Conservation (phyloP, 2,113 vertebrate genomes). For the Thryonomys swinderianus region DNA sequence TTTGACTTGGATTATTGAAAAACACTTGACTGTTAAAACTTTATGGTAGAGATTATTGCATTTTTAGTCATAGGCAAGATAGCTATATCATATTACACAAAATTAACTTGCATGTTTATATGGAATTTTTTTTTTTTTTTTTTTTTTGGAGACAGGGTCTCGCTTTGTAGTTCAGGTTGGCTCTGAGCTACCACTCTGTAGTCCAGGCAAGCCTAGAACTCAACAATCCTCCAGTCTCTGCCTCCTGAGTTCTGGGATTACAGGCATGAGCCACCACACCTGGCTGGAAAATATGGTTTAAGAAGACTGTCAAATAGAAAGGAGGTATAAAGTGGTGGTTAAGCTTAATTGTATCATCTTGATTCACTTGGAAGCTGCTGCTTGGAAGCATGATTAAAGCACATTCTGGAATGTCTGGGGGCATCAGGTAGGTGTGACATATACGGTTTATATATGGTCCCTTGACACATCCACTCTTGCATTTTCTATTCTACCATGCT, state of each 20-base stretch:
- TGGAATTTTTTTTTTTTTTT: no score
- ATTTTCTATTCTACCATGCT: no score
- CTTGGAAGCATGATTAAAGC: background rate
- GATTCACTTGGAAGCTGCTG: background rate
- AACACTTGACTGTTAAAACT: background rate
- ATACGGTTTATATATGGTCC: background rate
- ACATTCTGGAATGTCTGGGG: background rate
- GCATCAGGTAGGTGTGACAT: background rate
- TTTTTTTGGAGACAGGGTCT: no score
- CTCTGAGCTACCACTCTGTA: no score
- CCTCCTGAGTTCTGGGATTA: no score
- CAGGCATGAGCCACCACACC: no score
- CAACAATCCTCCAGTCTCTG: no score
- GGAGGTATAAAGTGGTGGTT: background rate
- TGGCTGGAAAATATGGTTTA: background rate
- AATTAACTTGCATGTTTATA: background rate
- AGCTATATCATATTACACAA: background rate
- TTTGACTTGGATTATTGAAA: background rate
- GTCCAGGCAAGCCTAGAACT: no score
- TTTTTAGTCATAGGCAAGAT: background rate
- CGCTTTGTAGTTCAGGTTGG: no score
- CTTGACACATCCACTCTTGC: background rate
- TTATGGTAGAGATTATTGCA: background rate
- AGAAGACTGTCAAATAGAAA: background rate
- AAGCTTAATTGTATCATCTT: background rate